Base-by-base conservation (phyloP, 2,888 invertebrate genomes). In the Habrosyne pyritoides region DNA sequence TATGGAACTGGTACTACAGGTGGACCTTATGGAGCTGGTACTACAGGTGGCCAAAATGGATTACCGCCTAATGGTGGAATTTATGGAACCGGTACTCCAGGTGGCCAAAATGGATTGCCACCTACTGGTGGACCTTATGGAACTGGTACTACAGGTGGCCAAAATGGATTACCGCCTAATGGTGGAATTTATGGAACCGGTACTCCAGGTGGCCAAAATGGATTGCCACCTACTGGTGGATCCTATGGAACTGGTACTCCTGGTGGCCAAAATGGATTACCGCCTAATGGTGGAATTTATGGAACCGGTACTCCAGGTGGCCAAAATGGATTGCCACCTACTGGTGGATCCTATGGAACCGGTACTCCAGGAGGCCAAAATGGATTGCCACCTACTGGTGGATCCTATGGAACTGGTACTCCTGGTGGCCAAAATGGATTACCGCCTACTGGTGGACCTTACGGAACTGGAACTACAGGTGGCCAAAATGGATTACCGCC, bases 31-130 rank as follows among this genome's bases (percentile, higher is more conserved):
- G n/a, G n/a, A n/a, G n/a, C n/a, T n/a, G n/a, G n/a, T n/a, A n/a
- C n/a, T n/a, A n/a, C n/a, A n/a, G n/a, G n/a, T n/a, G n/a, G n/a
- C n/a, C n/a, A n/a, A n/a, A n/a, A n/a, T n/a, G n/a, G n/a, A n/a
- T n/a, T n/a, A n/a, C n/a, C n/a, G n/a, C n/a, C n/a, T n/a, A n/a
- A n/a, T 30, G 12, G 12, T 12, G 30, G 10, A n/a, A n/a, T n/a
- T 30, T 53, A 58, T 30, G 57, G 56, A 2, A 58, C 60, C 7
- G 64, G 63, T 6, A 54, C 56, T 0, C 57, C 59, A 21, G 53
- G 53, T 21, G 58, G 61, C 3, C 55, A 51, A 53, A 56, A 60
- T 10, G 59, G 58, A 21, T 47, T 47, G 21, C 21, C 47, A 7
- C 10, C 21, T 21, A 8, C 47, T 0, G 62, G 58, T 14, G 58